Evolutionary conservation across 2,888 invertebrate species (phyloP).

Genomic region (Microctonus aethiopoides): DNA sequence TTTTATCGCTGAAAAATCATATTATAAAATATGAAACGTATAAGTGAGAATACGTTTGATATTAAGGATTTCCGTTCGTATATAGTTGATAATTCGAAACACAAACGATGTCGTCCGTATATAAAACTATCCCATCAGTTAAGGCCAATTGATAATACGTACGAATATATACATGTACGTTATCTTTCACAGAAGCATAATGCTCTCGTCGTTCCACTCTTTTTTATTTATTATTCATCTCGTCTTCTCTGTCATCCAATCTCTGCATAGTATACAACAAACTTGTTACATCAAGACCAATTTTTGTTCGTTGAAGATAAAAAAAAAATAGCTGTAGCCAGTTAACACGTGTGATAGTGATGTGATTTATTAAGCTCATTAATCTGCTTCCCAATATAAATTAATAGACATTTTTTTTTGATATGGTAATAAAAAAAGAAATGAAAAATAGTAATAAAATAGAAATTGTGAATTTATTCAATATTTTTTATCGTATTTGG

Average conservation of each 20-base stretch:
- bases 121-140: slow-evolving; percentile 42
- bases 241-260: background rate
- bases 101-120: slow-evolving; percentile 36
- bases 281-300: background rate
- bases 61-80: slow-evolving; percentile 24
- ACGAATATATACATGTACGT: slow-evolving; percentile 34
- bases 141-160: slow-evolving; percentile 39
- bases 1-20: background rate
- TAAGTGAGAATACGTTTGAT: slow-evolving; percentile 4
- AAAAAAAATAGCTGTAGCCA: background rate
- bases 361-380: background rate
- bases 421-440: background rate
- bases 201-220: background rate
- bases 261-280: background rate
- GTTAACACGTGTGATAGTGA: background rate
- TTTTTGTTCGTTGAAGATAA: background rate
- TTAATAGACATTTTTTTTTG: too few relatives aligned
- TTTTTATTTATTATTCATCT: background rate
- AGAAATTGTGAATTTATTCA: background rate
- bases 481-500: background rate
- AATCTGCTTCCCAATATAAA: background rate
- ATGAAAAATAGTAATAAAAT: too few relatives aligned
- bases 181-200: slow-evolving; percentile 1
- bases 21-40: background rate
- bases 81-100: slow-evolving; percentile 14